Evolutionary conservation across 2,113 vertebrate genomes (phyloP), one percentile per base, ranked within the genome.

Genomic region (Tragulus kanchil): DNA sequence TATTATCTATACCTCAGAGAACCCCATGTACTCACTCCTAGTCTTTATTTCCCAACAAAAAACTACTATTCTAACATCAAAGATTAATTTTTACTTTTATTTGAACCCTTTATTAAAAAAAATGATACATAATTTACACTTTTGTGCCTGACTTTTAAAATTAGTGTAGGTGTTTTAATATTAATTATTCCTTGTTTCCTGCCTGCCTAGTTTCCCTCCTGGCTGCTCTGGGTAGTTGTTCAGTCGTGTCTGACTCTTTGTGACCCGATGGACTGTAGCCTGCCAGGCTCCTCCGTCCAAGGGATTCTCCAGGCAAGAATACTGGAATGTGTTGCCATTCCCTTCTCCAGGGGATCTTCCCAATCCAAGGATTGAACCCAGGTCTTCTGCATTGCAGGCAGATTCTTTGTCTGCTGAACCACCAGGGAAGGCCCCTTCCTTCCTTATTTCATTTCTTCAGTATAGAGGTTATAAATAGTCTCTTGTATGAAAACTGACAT

Each of bases 111-210:
- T 75, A 61, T 75, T 50, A 73, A 67, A 42, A 85, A 89, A 15
- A 94, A 50, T 71, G 56, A 62, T 93, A 56, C 1, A 21, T 13
- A 89, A 54, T 58, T 4, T 26, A 75, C 28, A 81, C 5, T 31
- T 78, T 75, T 92, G 10, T 85, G 28, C 36, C 12, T 96, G 71
- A 3, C 28, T 92, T 78, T 86, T 86, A 8, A 87, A 92, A 61
- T 90, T 65, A 94, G 36, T 61, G 54, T 31, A 42, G 6, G 21
- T 36, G 10, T 89, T 89, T 93, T 77, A 81, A 69, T 71, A 14
- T 67, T 62, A 84, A 54, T 71, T 73, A 45, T 90, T 94, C 62
- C 19, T 78, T 87, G n/a, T n/a, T n/a, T n/a, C n/a, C n/a, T n/a
- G n/a, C n/a, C n/a, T n/a, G n/a, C n/a, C n/a, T n/a, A n/a, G n/a